These are phyloP conservation scores for Protula sp. DNA, from an alignment of 2,888 invertebrate genomes.

Conservation along the genomic window DNA sequence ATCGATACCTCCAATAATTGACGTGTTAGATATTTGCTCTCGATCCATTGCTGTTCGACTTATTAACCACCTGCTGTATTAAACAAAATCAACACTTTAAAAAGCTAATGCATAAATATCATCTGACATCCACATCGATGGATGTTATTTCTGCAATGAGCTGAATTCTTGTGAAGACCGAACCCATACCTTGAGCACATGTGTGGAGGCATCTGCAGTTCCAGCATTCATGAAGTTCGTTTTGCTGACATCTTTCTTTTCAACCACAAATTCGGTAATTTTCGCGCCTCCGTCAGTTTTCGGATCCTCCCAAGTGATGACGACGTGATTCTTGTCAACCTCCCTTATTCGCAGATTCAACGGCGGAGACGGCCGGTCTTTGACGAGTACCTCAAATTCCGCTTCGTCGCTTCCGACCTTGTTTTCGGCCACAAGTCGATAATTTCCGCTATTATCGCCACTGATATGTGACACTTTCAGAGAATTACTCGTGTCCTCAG, in stretches of 20 bases:
- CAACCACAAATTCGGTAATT: conserved; percentile 49
- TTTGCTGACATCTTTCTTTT: conserved; percentile 20
- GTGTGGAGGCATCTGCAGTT: neutral
- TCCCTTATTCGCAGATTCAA: conserved; percentile 33
- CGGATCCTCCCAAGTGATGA: conserved; percentile 54
- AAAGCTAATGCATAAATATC: too few relatives aligned
- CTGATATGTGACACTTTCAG: conserved; percentile 58
- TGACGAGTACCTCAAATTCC: conserved; percentile 70
- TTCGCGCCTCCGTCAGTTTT: conserved; percentile 48
- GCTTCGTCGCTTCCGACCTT: conserved; percentile 65
- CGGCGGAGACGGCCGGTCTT: conserved; percentile 36
- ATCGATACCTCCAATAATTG: too few relatives aligned
- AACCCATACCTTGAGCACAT: conserved; percentile 5
- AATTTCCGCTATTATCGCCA: conserved; percentile 76
- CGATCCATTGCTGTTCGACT: too few relatives aligned
- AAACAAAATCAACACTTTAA: too few relatives aligned
- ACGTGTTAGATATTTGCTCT: too few relatives aligned
- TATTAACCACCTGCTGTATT: too few relatives aligned
- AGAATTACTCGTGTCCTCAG: conserved; percentile 5
- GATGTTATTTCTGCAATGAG: too few relatives aligned
- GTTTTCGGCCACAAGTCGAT: conserved; percentile 73
- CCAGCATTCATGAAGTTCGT: conserved; percentile 33
- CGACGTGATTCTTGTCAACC: conserved; percentile 34
- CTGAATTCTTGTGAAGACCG: too few relatives aligned
- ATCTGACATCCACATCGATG: too few relatives aligned